Base-by-base conservation (phyloP, 2,113 vertebrate species). In the Xenus cinereus region DNA sequence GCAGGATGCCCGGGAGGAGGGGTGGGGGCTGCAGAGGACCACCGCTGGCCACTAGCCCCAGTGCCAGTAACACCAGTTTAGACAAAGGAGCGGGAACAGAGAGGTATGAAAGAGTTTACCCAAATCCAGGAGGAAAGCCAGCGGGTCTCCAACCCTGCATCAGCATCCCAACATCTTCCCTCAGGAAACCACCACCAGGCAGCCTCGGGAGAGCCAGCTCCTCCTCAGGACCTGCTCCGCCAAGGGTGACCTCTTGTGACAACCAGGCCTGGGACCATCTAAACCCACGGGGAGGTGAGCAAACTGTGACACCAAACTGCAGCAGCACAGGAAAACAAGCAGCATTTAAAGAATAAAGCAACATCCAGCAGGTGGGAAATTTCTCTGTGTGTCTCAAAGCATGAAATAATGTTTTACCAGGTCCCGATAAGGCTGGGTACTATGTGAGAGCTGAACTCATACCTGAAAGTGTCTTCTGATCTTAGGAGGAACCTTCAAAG, bases 251-350 rank as follows among this genome's bases (percentile, higher is more conserved):
- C 37, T 35, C 63, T 17, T 13, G 5, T 8, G 20, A 45, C 17
- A 43, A 17, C 10, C 84, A 16, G 24, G 37, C 19, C 64, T 12
- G 46, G 30, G 30, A 12, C 4, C 35, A n/a, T 35, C 21, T 32
- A 19, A 43, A 14, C 4, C 1, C 2, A 27, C 0, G 5, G 28
- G 50, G 20, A 6, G 1, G 32, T 5, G 7, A 41, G 14, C 15
- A 16, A 26, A 16, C 19, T 4, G 2, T 20, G 39, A n/a, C 12
- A 35, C 59, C 41, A 7, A 41, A 12, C 22, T 21, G 66, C 19
- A 3, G 39, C 39, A 16, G 48, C 33, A 10, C 33, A 12, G 54
- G 35, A 35, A 51, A 59, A 77, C 24, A 10, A 28, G 51, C 5
- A 33, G 7, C 12, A 2, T 39, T 57, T 57, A 16, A 28, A 41